These are phyloP conservation scores for Paramormyrops kingsleyae DNA, from an alignment of 2,113 vertebrate species.

Conservation along the genomic window DNA sequence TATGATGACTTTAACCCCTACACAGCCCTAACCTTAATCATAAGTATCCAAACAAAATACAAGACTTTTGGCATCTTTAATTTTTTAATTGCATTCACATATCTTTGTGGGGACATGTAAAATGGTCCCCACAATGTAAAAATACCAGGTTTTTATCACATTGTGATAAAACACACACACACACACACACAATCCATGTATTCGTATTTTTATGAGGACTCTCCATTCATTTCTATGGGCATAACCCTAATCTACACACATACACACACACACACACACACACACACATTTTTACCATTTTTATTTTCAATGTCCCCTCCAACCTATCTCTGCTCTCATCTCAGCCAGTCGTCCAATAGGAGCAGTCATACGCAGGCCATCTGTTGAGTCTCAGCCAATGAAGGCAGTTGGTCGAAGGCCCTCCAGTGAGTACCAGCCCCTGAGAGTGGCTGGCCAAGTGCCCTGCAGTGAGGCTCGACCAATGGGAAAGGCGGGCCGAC, in stretches of 20 bases:
- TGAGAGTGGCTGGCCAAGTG: slow-evolving; percentile 1
- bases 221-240: background rate
- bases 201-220: background rate
- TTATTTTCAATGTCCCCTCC: background rate
- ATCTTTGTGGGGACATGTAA: no score
- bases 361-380: slow-evolving; percentile 3
- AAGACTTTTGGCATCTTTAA: no score
- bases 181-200: no score
- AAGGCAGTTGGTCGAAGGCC: background rate
- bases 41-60: no score
- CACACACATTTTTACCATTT: background rate
- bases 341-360: slow-evolving; percentile 8
- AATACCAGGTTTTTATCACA: no score
- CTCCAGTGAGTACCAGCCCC: background rate
- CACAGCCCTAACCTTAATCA: no score
- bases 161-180: no score
- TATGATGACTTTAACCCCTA: no score
- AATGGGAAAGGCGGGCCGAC: slow-evolving; percentile 62
- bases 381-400: background rate
- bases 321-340: background rate
- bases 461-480: slow-evolving; percentile 35
- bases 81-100: no score
- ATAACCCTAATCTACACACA: background rate
- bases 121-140: no score
- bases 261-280: background rate